These are phyloP conservation scores for Thera britannica DNA, from an alignment of 2,888 invertebrate genomes.

Conservation along the genomic window DNA sequence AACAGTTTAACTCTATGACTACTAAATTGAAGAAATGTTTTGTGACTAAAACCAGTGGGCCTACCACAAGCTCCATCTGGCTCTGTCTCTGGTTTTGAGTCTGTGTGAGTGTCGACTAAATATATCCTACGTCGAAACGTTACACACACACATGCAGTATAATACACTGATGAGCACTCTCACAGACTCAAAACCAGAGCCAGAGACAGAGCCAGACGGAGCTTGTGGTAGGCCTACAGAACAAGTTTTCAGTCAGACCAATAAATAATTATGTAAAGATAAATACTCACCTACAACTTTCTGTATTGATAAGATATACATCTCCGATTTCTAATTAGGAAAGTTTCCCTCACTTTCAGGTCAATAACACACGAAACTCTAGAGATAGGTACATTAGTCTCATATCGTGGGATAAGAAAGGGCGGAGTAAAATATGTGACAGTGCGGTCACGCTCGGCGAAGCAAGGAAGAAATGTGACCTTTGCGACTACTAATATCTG, in stretches of 20 bases:
- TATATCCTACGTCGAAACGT: too few species aligned
- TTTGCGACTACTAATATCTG: slow-evolving; percentile 59
- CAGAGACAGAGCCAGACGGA: too few species aligned
- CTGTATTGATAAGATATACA: not conserved
- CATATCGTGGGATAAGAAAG: slow-evolving; percentile 30
- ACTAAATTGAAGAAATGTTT: too few species aligned
- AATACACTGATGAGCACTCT: too few species aligned
- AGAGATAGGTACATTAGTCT: slow-evolving; percentile 25
- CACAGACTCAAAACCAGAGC: too few species aligned
- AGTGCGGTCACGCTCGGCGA: slow-evolving; percentile 69
- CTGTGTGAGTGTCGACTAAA: too few species aligned
- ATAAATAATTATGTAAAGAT: not conserved
- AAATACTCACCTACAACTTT: not conserved
- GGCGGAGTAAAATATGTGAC: slow-evolving; percentile 74
- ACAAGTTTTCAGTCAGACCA: not conserved
- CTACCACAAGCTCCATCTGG: too few species aligned
- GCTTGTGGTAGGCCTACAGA: too few species aligned
- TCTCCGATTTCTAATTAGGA: slow-evolving; percentile 18
- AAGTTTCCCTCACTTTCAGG: slow-evolving; percentile 20
- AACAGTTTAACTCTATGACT: too few species aligned
- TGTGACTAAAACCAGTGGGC: too few species aligned
- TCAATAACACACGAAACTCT: slow-evolving; percentile 13
- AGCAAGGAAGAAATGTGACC: slow-evolving; percentile 76
- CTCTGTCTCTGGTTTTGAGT: too few species aligned
- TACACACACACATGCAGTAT: too few species aligned